Base-by-base conservation (phyloP, 1,140 invertebrate genomes). In the Branchinecta lynchi region DNA sequence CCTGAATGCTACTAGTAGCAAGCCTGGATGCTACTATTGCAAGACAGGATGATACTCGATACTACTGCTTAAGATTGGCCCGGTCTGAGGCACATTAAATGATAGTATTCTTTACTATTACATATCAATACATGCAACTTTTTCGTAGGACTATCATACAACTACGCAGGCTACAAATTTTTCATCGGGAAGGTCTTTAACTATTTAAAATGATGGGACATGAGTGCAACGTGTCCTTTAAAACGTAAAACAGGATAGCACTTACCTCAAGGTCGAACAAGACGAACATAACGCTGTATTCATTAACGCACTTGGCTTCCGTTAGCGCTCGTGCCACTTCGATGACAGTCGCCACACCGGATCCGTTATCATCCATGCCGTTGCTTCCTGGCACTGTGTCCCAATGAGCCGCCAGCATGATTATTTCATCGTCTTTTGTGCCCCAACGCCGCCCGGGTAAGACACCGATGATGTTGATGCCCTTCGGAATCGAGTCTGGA, bases 361-460 rank as follows among this genome's bases (percentile, higher is more conserved):
- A 79, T 7, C 79, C 80, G 73, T 81, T 80, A 71, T 81, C 80
- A 71, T 80, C 77, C 6, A 78, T 76, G 7, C 80, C 77, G 10
- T 73, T 65, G n/a, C 67, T 69, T 7, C 44, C 44, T 7, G 71
- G 72, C 0, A 78, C 76, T 0, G 80, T 81, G 70, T 81, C 80
- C 72, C 78, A 79, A 72, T 81, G 80, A 8, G 80, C 80, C 15
- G 79, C 80, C 32, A 81, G 70, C 5, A 81, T 69, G 9, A 79
- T 67, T 7, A 79, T 77, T 68, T 72, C 69, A 71, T 81, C 80
- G 32, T 74, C 71, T 7, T 74, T 67, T 0, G 77, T 80, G 3
- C 76, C 76, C 76, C 76, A 78, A 32, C 75, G 71, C 8, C 68
- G 69, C 0, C 80, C 80, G 3, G 76, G 75, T 7, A 78, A 71